phyloP scores from a whole-genome alignment of 2,797 vertebrate species.

The Gymnopithys bicolor region DNA sequence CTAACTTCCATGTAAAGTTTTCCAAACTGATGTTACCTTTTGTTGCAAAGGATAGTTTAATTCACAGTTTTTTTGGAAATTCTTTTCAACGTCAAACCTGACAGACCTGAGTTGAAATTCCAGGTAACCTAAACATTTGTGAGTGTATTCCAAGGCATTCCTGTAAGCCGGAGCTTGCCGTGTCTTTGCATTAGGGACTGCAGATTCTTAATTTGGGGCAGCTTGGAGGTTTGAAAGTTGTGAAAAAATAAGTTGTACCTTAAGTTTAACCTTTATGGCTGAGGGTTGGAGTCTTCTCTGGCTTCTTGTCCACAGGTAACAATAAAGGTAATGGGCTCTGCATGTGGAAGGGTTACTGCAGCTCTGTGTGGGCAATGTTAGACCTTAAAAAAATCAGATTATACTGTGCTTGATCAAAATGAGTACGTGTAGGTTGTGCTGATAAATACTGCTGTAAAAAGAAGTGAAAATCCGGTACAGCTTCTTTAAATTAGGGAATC shows the following conservation, averaged over 20 bases:
- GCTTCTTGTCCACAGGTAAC: background rate
- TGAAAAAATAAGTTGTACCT: conserved; percentile 10
- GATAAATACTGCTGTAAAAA: conserved; percentile 46
- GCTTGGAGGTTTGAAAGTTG: background rate
- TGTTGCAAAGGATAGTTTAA: background rate
- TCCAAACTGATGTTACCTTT: background rate
- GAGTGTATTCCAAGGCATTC: fast-evolving
- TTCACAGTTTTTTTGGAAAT: background rate
- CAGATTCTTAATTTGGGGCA: background rate
- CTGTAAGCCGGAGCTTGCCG: fast-evolving
- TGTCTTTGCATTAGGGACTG: fast-evolving
- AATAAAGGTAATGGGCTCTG: conserved; percentile 21
- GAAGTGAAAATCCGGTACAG: background rate
- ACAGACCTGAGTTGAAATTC: background rate
- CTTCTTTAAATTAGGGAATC: conserved; percentile 43
- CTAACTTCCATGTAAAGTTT: background rate
- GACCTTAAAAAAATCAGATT: conserved; percentile 28
- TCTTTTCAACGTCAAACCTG: background rate
- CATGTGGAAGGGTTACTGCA: background rate
- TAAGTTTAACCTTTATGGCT: background rate
- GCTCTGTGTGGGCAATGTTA: background rate
- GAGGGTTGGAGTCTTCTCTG: background rate
- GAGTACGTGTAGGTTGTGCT: background rate
- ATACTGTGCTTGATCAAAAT: background rate
- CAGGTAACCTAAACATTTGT: background rate